Base-by-base conservation (phyloP, 2,888 invertebrate genomes). In the Schrankia costaestrigalis region DNA sequence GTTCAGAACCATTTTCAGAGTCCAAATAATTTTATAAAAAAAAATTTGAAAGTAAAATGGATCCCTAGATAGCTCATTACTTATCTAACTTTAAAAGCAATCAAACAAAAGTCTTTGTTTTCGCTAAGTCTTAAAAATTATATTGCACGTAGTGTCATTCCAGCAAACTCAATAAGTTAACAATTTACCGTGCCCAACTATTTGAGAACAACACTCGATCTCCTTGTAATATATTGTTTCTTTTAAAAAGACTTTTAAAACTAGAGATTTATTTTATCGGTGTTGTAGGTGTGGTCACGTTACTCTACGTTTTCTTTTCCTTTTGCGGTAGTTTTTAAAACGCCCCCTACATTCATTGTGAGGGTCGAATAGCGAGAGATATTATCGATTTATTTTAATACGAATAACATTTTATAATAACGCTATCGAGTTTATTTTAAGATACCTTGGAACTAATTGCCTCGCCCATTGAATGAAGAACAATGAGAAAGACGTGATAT, bases 351-450 rank as follows among this genome's bases (percentile, higher is more conserved):
- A 68, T 68, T 62, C 56, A 63, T 54, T 52, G 65, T 59, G 41
- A 55, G 56, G 58, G 48, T 46, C 55, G 43, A 46, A 62, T 64
- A 62, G 59, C 65, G 59, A 46, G 47, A 66, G 80, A 79, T 80
- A 59, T 63, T 78, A 79, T 79, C 78, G 63, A 57, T 64, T 63
- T 61, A 62, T 70, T 63, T 66, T 65, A 63, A 66, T 60, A 65
- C 49, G 57, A 68, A 71, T 63, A 72, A 69, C 65, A 67, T 75
- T 76, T 71, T 65, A 65, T 76, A 67, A 70, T 73, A 69, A 70
- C 63, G 56, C 56, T 69, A 65, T 68, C 54, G 59, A 53, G 58
- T 68, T 75, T 72, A 67, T 67, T 63, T 68, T 70, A 61, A 50
- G 56, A 66, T 66, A 65, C 62, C 58, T 63, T 63, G 49, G 45